Evolutionary conservation across 2,888 invertebrate genomes (phyloP).

Genomic region (Aethes cnicana): DNA sequence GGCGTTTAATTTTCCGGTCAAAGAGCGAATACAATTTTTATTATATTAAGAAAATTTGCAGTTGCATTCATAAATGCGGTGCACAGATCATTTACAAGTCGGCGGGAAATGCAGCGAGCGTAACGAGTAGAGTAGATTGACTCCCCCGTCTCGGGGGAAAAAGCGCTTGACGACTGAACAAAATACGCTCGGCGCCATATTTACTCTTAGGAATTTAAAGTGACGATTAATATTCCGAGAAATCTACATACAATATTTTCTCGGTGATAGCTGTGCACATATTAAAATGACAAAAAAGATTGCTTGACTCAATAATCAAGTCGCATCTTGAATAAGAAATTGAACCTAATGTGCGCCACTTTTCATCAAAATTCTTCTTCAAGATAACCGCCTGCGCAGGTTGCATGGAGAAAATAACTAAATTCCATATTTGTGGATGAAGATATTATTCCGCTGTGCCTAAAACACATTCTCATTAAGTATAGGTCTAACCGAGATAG

Average conservation of each 20-base stretch:
- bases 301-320: background rate
- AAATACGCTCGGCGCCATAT: constrained; percentile 32
- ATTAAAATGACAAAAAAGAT: background rate
- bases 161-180: constrained; percentile 36
- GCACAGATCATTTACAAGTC: constrained; percentile 43
- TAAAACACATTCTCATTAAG: too few species aligned
- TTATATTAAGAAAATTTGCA: constrained; percentile 30
- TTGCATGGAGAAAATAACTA: background rate
- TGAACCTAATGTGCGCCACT: too few species aligned
- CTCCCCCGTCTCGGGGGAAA: constrained; percentile 47
- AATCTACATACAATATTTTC: constrained; percentile 7
- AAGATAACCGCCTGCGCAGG: background rate
- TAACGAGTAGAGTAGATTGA: constrained; percentile 54
- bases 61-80: constrained; percentile 36
- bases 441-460: too few species aligned
- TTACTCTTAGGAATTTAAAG: constrained; percentile 36
- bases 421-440: too few species aligned
- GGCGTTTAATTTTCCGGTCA: constrained; percentile 43
- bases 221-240: constrained; percentile 31
- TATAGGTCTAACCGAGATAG: too few species aligned
- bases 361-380: too few species aligned
- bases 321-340: too few species aligned
- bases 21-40: constrained; percentile 40
- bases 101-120: constrained; percentile 41
- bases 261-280: too few species aligned